Conservation (phyloP, 2,888 invertebrate genomes). For the Acrobasis repandana region DNA sequence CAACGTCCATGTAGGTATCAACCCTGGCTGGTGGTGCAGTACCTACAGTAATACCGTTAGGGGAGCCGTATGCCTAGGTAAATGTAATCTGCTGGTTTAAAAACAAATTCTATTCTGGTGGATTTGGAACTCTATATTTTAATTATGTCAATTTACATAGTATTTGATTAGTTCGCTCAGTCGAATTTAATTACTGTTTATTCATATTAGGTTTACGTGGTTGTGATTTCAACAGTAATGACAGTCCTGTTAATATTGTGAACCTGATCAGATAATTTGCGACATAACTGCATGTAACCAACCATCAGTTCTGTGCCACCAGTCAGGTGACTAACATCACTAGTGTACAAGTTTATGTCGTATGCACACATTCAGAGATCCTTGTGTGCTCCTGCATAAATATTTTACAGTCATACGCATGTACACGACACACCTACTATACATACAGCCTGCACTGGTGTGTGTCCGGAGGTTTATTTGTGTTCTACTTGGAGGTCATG, state of each 20-base stretch:
- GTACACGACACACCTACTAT: conserved; percentile 65
- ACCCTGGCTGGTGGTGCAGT: no score
- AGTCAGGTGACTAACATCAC: conserved; percentile 2
- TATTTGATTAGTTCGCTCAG: no score
- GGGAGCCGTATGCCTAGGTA: no score
- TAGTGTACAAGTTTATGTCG: neutral
- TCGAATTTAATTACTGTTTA: no score
- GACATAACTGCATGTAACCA: neutral
- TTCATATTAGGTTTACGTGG: no score
- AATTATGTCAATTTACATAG: no score
- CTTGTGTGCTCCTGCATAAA: conserved; percentile 53
- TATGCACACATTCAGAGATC: conserved; percentile 38
- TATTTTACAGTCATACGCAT: conserved; percentile 49
- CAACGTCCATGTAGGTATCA: no score
- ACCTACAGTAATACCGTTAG: no score
- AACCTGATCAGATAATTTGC: neutral
- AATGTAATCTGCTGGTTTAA: no score
- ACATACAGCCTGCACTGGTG: conserved; percentile 39
- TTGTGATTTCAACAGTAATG: neutral
- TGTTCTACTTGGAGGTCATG: conserved; percentile 67
- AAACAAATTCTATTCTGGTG: no score
- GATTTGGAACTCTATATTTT: no score
- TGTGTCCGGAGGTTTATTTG: conserved; percentile 49
- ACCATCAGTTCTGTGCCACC: neutral
- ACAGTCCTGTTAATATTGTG: neutral